phyloP scores from a whole-genome alignment of 2,797 vertebrate genomes.

The Myripristis murdjan region DNA sequence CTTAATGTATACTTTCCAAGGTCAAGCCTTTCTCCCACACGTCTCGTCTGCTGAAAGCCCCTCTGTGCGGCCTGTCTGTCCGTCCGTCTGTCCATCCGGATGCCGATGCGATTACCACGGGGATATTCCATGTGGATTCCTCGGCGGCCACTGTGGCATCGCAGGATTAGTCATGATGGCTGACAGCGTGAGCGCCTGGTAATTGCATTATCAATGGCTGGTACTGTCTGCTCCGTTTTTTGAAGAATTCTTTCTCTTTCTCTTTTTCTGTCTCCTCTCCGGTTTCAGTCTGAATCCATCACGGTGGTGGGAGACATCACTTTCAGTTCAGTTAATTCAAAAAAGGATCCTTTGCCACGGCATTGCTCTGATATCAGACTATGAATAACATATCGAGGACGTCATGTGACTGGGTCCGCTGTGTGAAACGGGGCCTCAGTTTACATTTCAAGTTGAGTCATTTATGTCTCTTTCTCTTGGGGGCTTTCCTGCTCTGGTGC shows the following conservation, averaged over 20 bases:
- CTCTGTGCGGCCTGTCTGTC: constrained; percentile 35
- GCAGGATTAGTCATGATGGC: constrained; percentile 72
- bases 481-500: too few relatives aligned
- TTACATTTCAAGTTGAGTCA: too few relatives aligned
- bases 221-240: constrained; percentile 39
- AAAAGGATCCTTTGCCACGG: too few relatives aligned
- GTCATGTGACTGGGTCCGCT: too few relatives aligned
- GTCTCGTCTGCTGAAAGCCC: constrained; percentile 62
- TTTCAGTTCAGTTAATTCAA: background rate
- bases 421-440: too few relatives aligned
- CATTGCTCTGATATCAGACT: too few relatives aligned
- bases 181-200: constrained; percentile 58
- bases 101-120: constrained; percentile 70
- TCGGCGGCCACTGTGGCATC: constrained; percentile 70
- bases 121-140: constrained; percentile 66
- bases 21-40: constrained; percentile 68
- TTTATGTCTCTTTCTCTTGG: too few relatives aligned
- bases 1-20: constrained; percentile 72
- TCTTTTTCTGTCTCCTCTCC: constrained; percentile 3
- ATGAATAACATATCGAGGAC: too few relatives aligned
- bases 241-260: constrained; percentile 34
- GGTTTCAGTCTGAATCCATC: background rate
- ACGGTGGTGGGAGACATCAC: too few relatives aligned
- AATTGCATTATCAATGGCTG: constrained; percentile 70
- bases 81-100: constrained; percentile 56